Conservation (phyloP, 2,797 vertebrate genomes). For the Furcifer pardalis region DNA sequence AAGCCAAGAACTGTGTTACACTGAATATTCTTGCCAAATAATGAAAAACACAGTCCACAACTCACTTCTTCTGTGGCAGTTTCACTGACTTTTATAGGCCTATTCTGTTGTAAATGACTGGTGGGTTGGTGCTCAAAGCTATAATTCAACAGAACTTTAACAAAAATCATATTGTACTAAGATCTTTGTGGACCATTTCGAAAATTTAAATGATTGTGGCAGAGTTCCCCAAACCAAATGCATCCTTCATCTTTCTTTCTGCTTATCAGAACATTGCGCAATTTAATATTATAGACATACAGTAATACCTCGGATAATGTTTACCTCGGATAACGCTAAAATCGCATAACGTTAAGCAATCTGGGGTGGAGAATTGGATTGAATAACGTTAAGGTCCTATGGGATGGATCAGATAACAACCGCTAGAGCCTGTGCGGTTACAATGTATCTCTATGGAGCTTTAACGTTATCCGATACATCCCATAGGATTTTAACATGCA, state of each 20-base stretch:
- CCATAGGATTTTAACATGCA: too few species aligned
- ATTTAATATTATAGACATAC: too few species aligned
- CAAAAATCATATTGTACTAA: neutral
- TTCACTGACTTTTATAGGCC: conserved; percentile 13
- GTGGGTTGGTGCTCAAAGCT: conserved; percentile 4
- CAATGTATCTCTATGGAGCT: too few species aligned
- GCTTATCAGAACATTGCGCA: too few species aligned
- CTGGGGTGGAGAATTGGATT: too few species aligned
- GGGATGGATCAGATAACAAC: too few species aligned
- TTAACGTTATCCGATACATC: too few species aligned
- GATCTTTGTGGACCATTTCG: conserved; percentile 1
- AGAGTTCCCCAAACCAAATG: neutral
- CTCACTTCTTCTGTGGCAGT: neutral
- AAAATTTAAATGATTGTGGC: conserved; percentile 9
- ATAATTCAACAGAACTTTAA: conserved; percentile 7
- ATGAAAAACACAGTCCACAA: conserved; percentile 8
- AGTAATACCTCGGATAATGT: too few species aligned
- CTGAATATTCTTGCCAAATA: conserved; percentile 4
- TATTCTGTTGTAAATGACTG: conserved; percentile 1
- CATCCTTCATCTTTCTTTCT: conserved; percentile 10
- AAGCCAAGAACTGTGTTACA: conserved; percentile 3
- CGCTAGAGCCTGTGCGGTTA: too few species aligned
- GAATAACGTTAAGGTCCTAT: too few species aligned
- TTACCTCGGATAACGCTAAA: too few species aligned
- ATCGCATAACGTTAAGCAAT: too few species aligned